A percentile compares a stretch with the other conserved stretches of the same genome.
Evolutionary conservation across 2,888 invertebrate genomes (phyloP).

Genomic region (Abscondita cerata): DNA sequence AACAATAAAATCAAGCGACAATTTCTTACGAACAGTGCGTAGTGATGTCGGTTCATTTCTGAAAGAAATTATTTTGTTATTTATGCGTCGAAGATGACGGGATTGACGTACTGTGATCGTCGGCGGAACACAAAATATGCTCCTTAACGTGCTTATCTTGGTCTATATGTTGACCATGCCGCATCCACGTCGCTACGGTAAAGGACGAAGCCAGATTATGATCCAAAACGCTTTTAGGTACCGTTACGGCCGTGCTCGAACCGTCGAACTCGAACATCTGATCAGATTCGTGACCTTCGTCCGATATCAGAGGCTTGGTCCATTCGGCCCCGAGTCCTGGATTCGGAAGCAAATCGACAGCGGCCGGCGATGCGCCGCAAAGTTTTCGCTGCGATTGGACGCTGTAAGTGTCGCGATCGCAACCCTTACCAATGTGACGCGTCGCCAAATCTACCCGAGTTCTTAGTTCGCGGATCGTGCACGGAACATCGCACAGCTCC

Average conservation of each 20-base stretch:
- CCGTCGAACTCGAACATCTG: conserved; percentile 98
- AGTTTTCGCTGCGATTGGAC: conserved; percentile 84
- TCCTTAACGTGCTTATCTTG: conserved; percentile 93
- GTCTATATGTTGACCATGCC: conserved; percentile 82
- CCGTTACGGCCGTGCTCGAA: conserved; percentile 81
- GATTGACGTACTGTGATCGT: conserved; percentile 97
- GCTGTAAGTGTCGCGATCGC: conserved; percentile 93
- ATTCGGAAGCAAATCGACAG: conserved; percentile 85
- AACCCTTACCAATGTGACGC: conserved; percentile 93
- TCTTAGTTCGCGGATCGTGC: conserved; percentile 62
- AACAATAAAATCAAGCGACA: conserved; percentile 94
- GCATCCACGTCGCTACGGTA: conserved; percentile 93
- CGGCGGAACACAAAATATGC: conserved; percentile 95
- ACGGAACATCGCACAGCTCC: conserved; percentile 69
- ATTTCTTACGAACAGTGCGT: conserved; percentile 95
- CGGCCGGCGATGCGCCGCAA: conserved; percentile 84
- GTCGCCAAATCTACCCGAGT: conserved; percentile 60
- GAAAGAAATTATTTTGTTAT: conserved; percentile 51
- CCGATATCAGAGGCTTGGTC: conserved; percentile 83
- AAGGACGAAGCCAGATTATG: conserved; percentile 84
- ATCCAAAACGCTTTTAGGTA: conserved; percentile 78
- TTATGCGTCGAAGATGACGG: no score
- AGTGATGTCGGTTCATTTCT: conserved; percentile 99
- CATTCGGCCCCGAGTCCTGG: conserved; percentile 81
- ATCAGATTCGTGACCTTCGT: conserved; percentile 82